Evolutionary conservation across 2,888 invertebrate genomes (phyloP).

Genomic region (Callimorpha dominula): DNA sequence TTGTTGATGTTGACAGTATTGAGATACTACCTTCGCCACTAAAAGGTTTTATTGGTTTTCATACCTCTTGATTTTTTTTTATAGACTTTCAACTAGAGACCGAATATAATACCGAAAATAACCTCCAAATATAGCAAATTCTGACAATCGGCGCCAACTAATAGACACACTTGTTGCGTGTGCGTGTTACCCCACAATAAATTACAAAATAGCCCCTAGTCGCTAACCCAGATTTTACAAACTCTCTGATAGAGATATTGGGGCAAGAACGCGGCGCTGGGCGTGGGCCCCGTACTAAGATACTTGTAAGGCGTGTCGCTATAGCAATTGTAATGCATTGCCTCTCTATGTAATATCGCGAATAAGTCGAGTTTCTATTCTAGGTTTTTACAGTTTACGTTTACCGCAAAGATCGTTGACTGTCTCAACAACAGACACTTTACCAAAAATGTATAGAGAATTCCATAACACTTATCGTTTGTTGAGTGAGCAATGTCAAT

Average conservation of each 20-base stretch:
- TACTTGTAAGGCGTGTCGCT: background rate
- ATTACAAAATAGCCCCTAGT: constrained; percentile 58
- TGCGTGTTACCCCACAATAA: constrained; percentile 65
- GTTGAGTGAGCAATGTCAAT: too few species aligned
- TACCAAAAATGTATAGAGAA: too few species aligned
- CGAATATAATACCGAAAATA: background rate
- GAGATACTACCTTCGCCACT: too few species aligned
- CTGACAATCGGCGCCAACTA: constrained; percentile 21
- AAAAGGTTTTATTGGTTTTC: too few species aligned
- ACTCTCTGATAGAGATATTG: constrained; percentile 47
- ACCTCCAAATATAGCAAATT: constrained; percentile 33
- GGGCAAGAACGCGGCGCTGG: constrained; percentile 47
- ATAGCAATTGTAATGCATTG: background rate
- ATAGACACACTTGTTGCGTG: constrained; percentile 41
- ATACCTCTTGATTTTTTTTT: too few species aligned
- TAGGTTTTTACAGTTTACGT: background rate
- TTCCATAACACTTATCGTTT: too few species aligned
- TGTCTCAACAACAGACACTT: too few species aligned
- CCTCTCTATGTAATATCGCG: too few species aligned
- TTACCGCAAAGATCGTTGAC: too few species aligned
- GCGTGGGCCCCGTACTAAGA: constrained; percentile 40
- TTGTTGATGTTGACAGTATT: too few species aligned
- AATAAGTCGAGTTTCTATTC: background rate
- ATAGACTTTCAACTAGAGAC: too few species aligned
- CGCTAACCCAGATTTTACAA: constrained; percentile 31